Evolutionary conservation across 2,797 vertebrate genomes (phyloP).

Genomic region (Mus spretus): DNA sequence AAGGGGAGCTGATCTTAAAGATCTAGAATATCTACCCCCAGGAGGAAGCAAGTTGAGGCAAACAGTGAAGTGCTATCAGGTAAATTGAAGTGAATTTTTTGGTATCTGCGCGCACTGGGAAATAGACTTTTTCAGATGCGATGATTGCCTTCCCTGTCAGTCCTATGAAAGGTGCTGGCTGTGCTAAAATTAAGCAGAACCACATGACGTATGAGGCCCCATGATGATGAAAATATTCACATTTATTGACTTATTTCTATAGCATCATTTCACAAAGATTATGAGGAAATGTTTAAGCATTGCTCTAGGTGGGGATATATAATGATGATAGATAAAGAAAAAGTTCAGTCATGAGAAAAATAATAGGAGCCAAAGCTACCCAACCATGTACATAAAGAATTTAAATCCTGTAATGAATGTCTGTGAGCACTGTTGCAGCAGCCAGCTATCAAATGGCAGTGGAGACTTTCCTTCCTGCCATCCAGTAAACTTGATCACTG

Average conservation of each 20-base stretch:
- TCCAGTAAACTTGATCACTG: not conserved
- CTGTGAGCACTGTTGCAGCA: no score
- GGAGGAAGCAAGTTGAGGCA: not conserved
- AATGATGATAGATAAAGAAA: slow-evolving; percentile 34
- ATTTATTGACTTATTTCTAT: slow-evolving; percentile 31
- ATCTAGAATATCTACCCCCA: not conserved
- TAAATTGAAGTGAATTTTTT: slow-evolving; percentile 8
- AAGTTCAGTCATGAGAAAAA: not conserved
- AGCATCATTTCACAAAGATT: not conserved
- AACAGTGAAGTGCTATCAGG: not conserved
- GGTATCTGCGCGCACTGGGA: not conserved
- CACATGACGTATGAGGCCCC: not conserved
- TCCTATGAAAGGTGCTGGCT: not conserved
- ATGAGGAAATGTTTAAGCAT: slow-evolving; percentile 20
- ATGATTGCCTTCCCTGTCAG: not conserved
- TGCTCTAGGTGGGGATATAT: not conserved
- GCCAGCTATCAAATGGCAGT: not conserved
- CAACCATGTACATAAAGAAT: not conserved
- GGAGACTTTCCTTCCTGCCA: not conserved
- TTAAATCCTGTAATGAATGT: not conserved
- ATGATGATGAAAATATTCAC: not conserved
- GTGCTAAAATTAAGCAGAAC: not conserved
- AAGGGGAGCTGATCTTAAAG: slow-evolving; percentile 13
- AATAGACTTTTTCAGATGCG: slow-evolving; percentile 16
- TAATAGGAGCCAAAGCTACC: not conserved